These are phyloP conservation scores for Loripinus fragilis DNA, from an alignment of 2,888 invertebrate genomes.

Conservation along the genomic window DNA sequence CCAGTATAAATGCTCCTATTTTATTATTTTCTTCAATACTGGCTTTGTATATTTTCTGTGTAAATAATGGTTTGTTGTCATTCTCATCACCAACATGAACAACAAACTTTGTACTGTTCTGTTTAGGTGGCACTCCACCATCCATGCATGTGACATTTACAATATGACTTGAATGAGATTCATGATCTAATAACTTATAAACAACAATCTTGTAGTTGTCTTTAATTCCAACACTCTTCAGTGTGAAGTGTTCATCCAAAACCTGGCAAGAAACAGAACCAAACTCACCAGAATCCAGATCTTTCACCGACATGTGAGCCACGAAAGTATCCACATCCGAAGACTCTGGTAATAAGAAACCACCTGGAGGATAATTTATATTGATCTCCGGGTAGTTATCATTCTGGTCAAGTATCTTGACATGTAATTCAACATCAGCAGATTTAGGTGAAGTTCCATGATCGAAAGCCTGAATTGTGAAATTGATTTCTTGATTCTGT, in stretches of 20 bases:
- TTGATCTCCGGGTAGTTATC: constrained; percentile 95
- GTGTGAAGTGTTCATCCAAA: constrained; percentile 65
- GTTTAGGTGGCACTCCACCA: constrained; percentile 69
- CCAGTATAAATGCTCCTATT: constrained; percentile 67
- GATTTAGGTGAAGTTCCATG: constrained; percentile 64
- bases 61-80: constrained; percentile 78
- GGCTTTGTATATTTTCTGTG: constrained; percentile 63
- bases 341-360: constrained; percentile 85
- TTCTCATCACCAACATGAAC: constrained; percentile 77
- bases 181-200: constrained; percentile 71
- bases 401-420: constrained; percentile 88
- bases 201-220: constrained; percentile 72
- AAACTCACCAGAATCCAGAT: constrained; percentile 73
- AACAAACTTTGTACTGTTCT: constrained; percentile 65
- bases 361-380: constrained; percentile 93
- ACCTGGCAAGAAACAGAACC: constrained; percentile 73
- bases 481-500: constrained; percentile 89
- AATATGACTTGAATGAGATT: constrained; percentile 67
- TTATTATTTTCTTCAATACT: constrained; percentile 76
- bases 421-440: constrained; percentile 85
- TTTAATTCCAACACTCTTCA: constrained; percentile 63
- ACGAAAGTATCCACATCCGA: constrained; percentile 95
- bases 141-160: constrained; percentile 76
- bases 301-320: constrained; percentile 93
- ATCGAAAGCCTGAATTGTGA: constrained; percentile 85